Evolutionary conservation across 2,113 vertebrate species (phyloP), one percentile per base, ranked within the genome.

Genomic region (Actenoides hombroni): DNA sequence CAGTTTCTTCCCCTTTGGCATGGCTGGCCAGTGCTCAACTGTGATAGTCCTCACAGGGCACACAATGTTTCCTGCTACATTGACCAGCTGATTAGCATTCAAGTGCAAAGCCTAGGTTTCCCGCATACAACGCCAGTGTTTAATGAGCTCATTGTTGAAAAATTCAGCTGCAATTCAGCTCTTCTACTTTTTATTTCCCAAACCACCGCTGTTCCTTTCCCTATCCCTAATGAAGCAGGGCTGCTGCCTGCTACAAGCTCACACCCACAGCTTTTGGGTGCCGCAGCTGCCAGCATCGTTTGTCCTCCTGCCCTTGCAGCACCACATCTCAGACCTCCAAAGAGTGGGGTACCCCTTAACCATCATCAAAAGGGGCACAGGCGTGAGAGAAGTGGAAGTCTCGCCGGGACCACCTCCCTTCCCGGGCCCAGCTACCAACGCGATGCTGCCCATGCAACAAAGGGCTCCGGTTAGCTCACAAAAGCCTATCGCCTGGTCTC

Each of bases 131-230:
- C 75, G 42, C 90, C 9, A 1, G 51, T 13, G 1, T 70, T 93
- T 96, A 91, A 97, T 83, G 89, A 93, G 78, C 87, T 94, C 94
- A 91, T 87, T 97, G 91, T 94, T 90, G 74, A 94, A 94, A 96
- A 93, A 95, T 88, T 88, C 91, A 2, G 68, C 79, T 53, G 68
- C 75, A 86, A 13, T 86, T 94, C 94, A 88, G 68, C 61, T 76
- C 87, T 78, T 69, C 57, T 61, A 87, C 67, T 87, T 95, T 82
- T 80, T 44, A 89, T 64, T 95, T 79, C 73, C 69, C 59, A 65
- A 92, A 83, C 37, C 25, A 73, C 56, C 0, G 0, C 80, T 39
- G 29, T 35, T 88, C 60, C 84, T 76, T 82, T n/a, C 64, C 65
- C 68, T 21, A 53, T 37, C 78, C 79, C 78, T 67, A 42, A 1